These are phyloP conservation scores for Tachina lurida DNA, from an alignment of 2,888 invertebrate species.

Conservation along the genomic window DNA sequence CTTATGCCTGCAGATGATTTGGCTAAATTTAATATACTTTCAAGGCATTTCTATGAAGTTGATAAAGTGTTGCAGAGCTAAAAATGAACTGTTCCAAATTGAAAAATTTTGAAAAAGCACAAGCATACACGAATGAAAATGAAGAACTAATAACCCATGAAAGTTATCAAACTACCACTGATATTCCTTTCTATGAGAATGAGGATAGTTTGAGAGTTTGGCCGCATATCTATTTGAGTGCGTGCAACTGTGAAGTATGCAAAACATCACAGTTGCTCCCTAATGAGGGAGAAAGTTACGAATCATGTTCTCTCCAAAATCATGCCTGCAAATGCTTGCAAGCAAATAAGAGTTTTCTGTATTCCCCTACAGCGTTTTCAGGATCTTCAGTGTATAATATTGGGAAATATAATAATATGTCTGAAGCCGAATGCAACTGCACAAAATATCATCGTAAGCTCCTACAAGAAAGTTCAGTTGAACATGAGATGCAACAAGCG, in stretches of 20 bases:
- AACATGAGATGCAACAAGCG: not conserved
- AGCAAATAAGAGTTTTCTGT: too few relatives aligned
- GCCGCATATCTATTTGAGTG: not conserved
- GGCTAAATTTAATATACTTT: slow-evolving; percentile 19
- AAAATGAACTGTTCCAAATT: slow-evolving; percentile 35
- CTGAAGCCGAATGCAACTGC: too few relatives aligned
- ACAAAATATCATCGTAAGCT: too few relatives aligned
- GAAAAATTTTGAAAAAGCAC: not conserved
- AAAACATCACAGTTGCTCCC: not conserved
- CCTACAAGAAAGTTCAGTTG: not conserved
- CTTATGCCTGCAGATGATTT: not conserved
- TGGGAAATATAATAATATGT: too few relatives aligned
- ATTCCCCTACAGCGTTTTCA: too few relatives aligned
- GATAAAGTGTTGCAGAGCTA: slow-evolving; percentile 20
- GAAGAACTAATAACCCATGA: not conserved
- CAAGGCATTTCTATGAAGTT: slow-evolving; percentile 32
- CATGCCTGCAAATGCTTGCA: too few relatives aligned
- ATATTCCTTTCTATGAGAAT: not conserved
- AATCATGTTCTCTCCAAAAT: too few relatives aligned
- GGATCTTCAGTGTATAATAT: too few relatives aligned
- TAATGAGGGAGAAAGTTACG: too few relatives aligned
- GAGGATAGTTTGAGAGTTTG: too few relatives aligned
- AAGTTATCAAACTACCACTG: not conserved
- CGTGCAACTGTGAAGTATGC: not conserved
- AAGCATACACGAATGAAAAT: not conserved